Conservation (phyloP, 2,888 invertebrate genomes). For the Drosophila nigricruria region DNA sequence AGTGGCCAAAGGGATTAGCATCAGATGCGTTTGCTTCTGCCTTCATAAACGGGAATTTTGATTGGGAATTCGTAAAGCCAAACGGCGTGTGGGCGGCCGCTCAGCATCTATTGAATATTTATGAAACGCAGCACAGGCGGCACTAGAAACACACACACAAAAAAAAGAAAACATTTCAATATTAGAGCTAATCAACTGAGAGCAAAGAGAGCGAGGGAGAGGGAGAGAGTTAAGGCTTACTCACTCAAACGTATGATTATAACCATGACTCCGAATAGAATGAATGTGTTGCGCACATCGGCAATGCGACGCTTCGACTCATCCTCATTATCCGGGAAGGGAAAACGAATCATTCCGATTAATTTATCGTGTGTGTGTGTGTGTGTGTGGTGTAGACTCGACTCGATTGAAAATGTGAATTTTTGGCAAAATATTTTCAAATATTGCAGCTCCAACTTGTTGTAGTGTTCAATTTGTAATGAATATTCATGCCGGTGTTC, state of each 20-base stretch:
- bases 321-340: slow-evolving; percentile 5
- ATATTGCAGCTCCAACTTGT: slow-evolving; percentile 6
- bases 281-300: slow-evolving; percentile 7
- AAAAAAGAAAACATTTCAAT: neutral
- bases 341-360: slow-evolving; percentile 12
- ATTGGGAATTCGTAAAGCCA: neutral
- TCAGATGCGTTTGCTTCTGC: neutral
- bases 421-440: slow-evolving; percentile 7
- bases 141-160: slow-evolving; percentile 4
- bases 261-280: slow-evolving; percentile 20
- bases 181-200: neutral
- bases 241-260: slow-evolving; percentile 18
- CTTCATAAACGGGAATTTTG: slow-evolving; percentile 16
- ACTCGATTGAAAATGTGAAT: neutral
- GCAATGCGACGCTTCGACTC: neutral
- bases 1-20: slow-evolving; percentile 1
- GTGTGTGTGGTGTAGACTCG: too few relatives aligned
- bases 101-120: slow-evolving; percentile 7
- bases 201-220: neutral
- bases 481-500: neutral
- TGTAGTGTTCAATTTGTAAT: slow-evolving; percentile 14
- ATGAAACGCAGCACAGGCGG: slow-evolving; percentile 21
- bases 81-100: neutral
- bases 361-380: neutral
- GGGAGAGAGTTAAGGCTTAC: slow-evolving; percentile 1